These are phyloP conservation scores for Saccostrea echinata DNA, from an alignment of 1,140 invertebrate species.

Conservation along the genomic window DNA sequence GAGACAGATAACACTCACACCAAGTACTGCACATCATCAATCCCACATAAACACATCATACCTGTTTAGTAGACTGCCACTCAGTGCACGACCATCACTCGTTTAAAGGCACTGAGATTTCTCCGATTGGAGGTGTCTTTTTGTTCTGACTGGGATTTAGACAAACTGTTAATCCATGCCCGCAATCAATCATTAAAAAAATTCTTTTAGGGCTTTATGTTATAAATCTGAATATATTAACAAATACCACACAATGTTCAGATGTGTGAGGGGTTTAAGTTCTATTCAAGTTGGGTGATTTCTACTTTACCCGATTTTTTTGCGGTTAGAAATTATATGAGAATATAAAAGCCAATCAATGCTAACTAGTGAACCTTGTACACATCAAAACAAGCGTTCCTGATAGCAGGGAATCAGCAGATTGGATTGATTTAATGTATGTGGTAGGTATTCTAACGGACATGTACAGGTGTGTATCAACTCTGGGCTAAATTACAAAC, in stretches of 20 bases:
- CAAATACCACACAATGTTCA: constrained; percentile 13
- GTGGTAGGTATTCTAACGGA: not conserved
- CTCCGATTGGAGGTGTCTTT: not conserved
- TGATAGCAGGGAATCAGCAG: not conserved
- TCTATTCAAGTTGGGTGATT: not conserved
- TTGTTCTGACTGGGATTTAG: not conserved
- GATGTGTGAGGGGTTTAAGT: constrained; percentile 33
- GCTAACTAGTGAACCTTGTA: not conserved
- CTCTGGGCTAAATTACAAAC: not conserved
- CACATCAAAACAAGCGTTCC: not conserved
- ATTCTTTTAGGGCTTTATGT: constrained; percentile 24
- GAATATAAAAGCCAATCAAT: constrained; percentile 29
- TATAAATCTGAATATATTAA: constrained; percentile 27
- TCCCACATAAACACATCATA: not conserved
- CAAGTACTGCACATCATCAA: not conserved
- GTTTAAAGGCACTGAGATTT: not conserved
- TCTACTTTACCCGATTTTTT: constrained; percentile 32
- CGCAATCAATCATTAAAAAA: constrained; percentile 14
- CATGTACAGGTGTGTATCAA: not conserved
- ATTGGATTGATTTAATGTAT: not conserved
- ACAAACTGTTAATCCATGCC: constrained; percentile 23
- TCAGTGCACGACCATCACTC: not conserved
- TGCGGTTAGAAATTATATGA: constrained; percentile 25
- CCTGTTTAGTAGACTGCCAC: not conserved
- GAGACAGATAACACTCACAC: constrained; percentile 6